These are phyloP conservation scores for Epinephelus coioides DNA, from an alignment of 2,797 vertebrate genomes.

Conservation along the genomic window DNA sequence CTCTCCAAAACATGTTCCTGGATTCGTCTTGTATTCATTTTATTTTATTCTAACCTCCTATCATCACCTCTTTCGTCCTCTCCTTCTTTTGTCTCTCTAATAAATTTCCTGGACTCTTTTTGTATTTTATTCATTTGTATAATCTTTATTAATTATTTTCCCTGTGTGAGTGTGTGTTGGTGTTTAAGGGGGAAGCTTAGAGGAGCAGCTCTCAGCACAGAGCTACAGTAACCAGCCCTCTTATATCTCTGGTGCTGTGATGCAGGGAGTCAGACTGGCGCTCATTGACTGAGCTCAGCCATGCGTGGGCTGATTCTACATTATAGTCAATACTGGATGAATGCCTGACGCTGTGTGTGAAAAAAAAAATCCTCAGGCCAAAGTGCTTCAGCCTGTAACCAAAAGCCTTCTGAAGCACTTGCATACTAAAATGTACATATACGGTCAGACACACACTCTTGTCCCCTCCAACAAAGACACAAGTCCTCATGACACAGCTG, in stretches of 20 bases:
- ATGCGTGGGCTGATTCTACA: constrained; percentile 73
- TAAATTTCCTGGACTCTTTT: neutral
- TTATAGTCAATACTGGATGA: constrained; percentile 75
- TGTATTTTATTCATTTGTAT: neutral
- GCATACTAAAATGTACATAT: constrained; percentile 3
- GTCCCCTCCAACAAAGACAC: constrained; percentile 17
- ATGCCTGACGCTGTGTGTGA: constrained; percentile 61
- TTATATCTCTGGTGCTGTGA: constrained; percentile 51
- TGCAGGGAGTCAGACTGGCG: constrained; percentile 61
- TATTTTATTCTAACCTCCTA: neutral
- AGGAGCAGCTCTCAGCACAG: constrained; percentile 21
- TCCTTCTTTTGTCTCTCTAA: neutral
- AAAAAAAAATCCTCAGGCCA: constrained; percentile 59
- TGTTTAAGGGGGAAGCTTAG: constrained; percentile 17
- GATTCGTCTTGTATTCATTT: neutral
- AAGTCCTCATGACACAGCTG: constrained; percentile 29
- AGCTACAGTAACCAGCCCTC: constrained; percentile 32
- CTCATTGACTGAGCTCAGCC: constrained; percentile 74
- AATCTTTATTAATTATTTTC: neutral
- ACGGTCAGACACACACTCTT: constrained; percentile 5
- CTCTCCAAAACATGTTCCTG: neutral
- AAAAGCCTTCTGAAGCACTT: constrained; percentile 50
- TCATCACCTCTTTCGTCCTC: neutral
- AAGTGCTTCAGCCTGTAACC: constrained; percentile 61
- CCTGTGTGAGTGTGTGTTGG: neutral